Evolutionary conservation across 2,113 vertebrate genomes (phyloP), one percentile per base, ranked within the genome.

Genomic region (Laterallus jamaicensis): DNA sequence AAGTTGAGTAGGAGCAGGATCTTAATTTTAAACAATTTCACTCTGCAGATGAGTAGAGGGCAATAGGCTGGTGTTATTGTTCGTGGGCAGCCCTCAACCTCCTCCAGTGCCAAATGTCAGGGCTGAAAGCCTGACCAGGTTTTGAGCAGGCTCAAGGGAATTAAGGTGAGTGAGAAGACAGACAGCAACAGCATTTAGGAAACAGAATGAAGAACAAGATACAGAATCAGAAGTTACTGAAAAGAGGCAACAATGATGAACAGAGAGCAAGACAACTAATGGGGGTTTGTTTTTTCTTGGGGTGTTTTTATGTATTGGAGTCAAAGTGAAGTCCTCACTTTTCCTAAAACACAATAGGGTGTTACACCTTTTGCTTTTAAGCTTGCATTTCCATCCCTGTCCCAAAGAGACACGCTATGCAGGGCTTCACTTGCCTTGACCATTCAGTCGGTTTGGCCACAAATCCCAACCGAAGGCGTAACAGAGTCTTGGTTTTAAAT

Each of bases 1-100:
- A 95, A 93, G 94, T 52, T 93, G 94, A 96, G 92, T 93, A 70
- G 93, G 79, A 96, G 77, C 86, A 82, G 86, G 91, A 94, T 94
- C 86, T 92, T 79, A 71, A 86, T 86, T 88, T 96, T 82, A 94
- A 94, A 82, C 77, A 56, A 91, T 75, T 66, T 91, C 59, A 56
- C 37, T 96, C 74, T 85, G 92, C 54, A 96, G 92, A 92, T 95
- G 89, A 95, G 68, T 88, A 59, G 69, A 83, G 90, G 83, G 56
- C 66, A 62, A 49, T 1, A 22, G 50, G 40, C 11, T 9, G 12
- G 31, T 29, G 54, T 14, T 50, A 39, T 0, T 63, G 50, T 37
- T 86, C 0, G 0, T 26, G 25, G 55, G 64, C 66, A 81, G 47
- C 62, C 49, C 82, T 37, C 4, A 1, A 54, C 67, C 55, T 73